Evolutionary conservation across 2,888 invertebrate species (phyloP).

Genomic region (Drosophila mercatorum): DNA sequence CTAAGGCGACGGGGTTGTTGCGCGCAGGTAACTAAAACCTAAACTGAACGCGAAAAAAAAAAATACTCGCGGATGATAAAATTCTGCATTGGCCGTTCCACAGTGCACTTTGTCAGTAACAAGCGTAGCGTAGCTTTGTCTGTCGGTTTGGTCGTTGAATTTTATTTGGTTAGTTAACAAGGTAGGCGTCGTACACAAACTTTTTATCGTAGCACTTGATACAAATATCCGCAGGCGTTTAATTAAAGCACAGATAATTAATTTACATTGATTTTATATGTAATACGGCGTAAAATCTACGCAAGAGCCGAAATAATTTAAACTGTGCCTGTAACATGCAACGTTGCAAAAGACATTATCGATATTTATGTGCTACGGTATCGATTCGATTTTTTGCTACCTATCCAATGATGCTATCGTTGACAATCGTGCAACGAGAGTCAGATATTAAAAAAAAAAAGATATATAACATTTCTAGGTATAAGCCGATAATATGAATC

Average conservation of each 20-base stretch:
- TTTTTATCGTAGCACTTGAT: neutral
- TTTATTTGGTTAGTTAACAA: slow-evolving; percentile 24
- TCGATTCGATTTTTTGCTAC: slow-evolving; percentile 16
- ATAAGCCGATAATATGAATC: too few species aligned
- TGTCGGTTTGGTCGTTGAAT: slow-evolving; percentile 36
- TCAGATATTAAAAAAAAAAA: neutral
- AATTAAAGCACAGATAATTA: slow-evolving; percentile 16
- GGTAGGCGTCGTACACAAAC: slow-evolving; percentile 7
- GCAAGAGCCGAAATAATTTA: slow-evolving; percentile 69
- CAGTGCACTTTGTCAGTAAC: slow-evolving; percentile 63
- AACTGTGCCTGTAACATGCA: slow-evolving; percentile 71
- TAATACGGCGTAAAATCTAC: slow-evolving; percentile 25
- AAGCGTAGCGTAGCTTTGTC: slow-evolving; percentile 74
- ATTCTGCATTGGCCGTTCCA: slow-evolving; percentile 60
- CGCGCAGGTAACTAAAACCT: slow-evolving; percentile 76
- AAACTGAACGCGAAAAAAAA: slow-evolving; percentile 79
- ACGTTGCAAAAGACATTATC: slow-evolving; percentile 56
- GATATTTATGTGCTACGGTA: slow-evolving; percentile 14
- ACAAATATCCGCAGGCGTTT: neutral
- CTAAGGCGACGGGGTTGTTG: slow-evolving; percentile 68
- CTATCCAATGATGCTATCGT: slow-evolving; percentile 15
- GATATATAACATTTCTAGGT: too few species aligned
- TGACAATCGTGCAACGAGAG: neutral
- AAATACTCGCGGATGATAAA: slow-evolving; percentile 68
- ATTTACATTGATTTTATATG: slow-evolving; percentile 15